Evolutionary conservation across 2,113 vertebrate genomes (phyloP).

Genomic region (Globicephala melas): DNA sequence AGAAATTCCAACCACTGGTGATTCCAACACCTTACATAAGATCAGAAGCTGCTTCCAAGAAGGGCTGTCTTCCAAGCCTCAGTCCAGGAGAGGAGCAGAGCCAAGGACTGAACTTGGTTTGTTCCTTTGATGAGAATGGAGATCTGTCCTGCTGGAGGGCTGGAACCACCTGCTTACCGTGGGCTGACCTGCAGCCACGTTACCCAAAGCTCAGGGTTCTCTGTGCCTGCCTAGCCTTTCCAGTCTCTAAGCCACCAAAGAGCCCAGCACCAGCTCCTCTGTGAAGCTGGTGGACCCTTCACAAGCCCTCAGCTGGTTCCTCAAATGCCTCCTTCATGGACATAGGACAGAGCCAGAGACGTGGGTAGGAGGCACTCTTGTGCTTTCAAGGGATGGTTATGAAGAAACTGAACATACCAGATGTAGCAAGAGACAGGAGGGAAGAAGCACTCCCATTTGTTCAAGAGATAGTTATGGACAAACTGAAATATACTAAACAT

Average conservation of each 20-base stretch:
- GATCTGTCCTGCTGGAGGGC: too few species aligned
- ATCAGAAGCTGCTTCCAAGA: background rate
- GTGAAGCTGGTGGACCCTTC: background rate
- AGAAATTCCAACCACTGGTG: background rate
- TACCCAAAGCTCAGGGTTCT: background rate
- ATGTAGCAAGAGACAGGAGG: background rate
- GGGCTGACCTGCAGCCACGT: background rate
- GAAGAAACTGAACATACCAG: background rate
- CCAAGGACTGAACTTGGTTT: background rate
- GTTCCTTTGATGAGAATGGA: background rate
- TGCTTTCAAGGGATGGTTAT: background rate
- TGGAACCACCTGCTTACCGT: too few species aligned
- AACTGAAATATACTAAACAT: fast-evolving
- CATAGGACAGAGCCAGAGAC: fast-evolving
- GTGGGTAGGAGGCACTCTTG: fast-evolving
- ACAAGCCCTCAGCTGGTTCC: fast-evolving
- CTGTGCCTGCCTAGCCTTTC: background rate
- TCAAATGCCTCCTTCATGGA: fast-evolving
- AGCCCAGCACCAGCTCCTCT: background rate
- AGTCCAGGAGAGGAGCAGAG: fast-evolving
- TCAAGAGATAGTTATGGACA: background rate
- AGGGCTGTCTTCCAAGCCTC: background rate
- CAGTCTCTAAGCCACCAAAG: background rate
- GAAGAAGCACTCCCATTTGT: background rate
- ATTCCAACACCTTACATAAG: background rate